Conservation (phyloP, 2,797 vertebrate genomes). For the Iguana delicatissima region DNA sequence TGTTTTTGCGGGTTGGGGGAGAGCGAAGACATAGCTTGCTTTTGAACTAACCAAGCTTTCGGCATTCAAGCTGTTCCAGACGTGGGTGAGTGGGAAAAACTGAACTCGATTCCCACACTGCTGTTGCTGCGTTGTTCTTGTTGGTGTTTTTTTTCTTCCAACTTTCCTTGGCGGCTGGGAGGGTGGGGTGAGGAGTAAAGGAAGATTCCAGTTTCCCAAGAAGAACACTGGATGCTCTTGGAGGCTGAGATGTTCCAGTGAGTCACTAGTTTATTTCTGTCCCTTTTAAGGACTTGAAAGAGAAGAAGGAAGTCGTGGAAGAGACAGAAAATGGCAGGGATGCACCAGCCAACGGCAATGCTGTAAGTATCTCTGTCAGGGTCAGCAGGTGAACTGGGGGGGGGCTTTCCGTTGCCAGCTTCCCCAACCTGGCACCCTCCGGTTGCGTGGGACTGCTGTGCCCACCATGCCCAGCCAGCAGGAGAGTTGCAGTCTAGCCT, state of each 20-base stretch:
- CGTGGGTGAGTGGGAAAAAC: neutral
- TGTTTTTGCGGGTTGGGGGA: neutral
- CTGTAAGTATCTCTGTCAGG: conserved; percentile 78
- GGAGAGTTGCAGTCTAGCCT: too few relatives aligned
- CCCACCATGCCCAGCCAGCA: too few relatives aligned
- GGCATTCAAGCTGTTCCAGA: neutral
- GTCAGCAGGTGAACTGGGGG: neutral
- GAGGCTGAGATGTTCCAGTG: conserved; percentile 38
- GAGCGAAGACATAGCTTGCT: neutral
- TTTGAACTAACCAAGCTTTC: neutral
- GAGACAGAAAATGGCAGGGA: conserved; percentile 95
- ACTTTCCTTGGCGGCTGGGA: neutral
- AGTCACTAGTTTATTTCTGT: conserved; percentile 63
- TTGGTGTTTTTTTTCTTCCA: accelerated
- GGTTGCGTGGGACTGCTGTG: too few relatives aligned
- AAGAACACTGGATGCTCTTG: neutral
- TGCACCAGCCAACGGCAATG: conserved; percentile 91
- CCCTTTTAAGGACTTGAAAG: conserved; percentile 89
- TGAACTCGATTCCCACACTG: neutral
- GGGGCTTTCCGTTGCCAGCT: neutral
- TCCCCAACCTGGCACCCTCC: too few relatives aligned
- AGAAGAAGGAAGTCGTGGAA: conserved; percentile 92
- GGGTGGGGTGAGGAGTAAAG: accelerated
- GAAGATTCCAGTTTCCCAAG: neutral
- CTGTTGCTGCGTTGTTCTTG: too few relatives aligned